These are phyloP conservation scores for Mellivora capensis DNA, from an alignment of 2,113 vertebrate genomes.

Conservation along the genomic window DNA sequence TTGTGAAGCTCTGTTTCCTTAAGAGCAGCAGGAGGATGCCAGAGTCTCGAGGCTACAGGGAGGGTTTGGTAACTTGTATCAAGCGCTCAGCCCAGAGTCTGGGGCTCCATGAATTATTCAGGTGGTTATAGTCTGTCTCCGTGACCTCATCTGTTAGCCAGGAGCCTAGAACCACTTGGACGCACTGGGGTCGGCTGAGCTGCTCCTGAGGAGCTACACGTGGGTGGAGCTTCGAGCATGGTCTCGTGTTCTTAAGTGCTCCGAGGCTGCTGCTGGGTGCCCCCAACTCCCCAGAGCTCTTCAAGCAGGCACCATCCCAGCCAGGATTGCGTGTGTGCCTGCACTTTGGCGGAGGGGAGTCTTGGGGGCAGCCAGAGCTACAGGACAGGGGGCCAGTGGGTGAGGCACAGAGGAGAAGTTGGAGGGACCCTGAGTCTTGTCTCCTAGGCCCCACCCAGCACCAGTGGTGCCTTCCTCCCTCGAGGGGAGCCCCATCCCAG, in stretches of 20 bases:
- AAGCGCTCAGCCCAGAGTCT: neutral
- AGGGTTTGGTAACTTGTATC: neutral
- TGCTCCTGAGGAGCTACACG: neutral
- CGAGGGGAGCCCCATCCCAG: too few species aligned
- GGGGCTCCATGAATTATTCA: slow-evolving; percentile 28
- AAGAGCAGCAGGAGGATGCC: neutral
- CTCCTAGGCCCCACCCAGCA: neutral
- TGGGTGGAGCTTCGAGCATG: neutral
- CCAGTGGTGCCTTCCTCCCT: neutral
- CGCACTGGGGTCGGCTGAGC: neutral
- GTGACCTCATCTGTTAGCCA: slow-evolving; percentile 14
- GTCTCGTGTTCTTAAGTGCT: neutral
- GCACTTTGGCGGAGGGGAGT: neutral
- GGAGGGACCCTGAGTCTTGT: neutral
- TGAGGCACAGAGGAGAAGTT: neutral
- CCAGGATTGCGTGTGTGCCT: neutral
- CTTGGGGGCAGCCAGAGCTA: neutral
- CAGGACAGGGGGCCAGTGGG: neutral
- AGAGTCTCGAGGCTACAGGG: neutral
- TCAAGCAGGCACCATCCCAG: neutral
- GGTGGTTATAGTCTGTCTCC: neutral
- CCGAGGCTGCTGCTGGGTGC: neutral
- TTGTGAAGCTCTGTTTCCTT: neutral
- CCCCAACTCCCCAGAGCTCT: neutral
- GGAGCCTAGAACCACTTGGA: neutral